phyloP scores from a whole-genome alignment of 2,888 invertebrate genomes.

The Drosophila paracracens region DNA sequence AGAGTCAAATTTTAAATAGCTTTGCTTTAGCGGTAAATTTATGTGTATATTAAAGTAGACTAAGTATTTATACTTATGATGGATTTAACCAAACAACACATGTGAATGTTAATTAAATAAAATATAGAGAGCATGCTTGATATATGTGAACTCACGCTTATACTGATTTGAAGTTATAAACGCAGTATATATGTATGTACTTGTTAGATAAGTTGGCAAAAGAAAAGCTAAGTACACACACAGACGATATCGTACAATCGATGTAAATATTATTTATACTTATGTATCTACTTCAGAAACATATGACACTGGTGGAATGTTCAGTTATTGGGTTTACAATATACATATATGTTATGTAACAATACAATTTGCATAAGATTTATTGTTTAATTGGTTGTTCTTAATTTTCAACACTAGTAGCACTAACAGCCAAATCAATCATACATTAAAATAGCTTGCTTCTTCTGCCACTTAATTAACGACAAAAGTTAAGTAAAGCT shows the following conservation, averaged over 20 bases:
- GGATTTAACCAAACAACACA: conserved; percentile 9
- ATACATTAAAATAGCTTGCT: conserved; percentile 8
- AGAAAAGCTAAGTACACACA: conserved; percentile 24
- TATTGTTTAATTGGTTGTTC: conserved; percentile 6
- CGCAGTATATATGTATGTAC: conserved; percentile 35
- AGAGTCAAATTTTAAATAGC: background rate
- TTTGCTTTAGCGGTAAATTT: background rate
- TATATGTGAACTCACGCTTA: conserved; percentile 43
- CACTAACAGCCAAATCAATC: conserved; percentile 40
- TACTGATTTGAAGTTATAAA: conserved; percentile 39
- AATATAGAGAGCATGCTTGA: conserved; percentile 6
- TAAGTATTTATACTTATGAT: background rate
- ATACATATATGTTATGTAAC: conserved; percentile 29
- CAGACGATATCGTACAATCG: conserved; percentile 37
- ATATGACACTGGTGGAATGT: conserved; percentile 26
- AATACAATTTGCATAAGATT: conserved; percentile 29
- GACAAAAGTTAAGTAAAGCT: conserved; percentile 15
- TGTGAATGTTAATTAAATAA: conserved; percentile 10
- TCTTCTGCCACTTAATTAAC: conserved; percentile 9
- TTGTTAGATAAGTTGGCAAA: conserved; percentile 34
- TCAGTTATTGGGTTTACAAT: conserved; percentile 33
- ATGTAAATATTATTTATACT: conserved; percentile 26
- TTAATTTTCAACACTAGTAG: conserved; percentile 33
- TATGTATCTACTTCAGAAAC: conserved; percentile 40
- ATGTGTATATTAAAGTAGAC: background rate